Evolutionary conservation across 2,113 vertebrate genomes (phyloP).

Genomic region (Ceyx melanurus): DNA sequence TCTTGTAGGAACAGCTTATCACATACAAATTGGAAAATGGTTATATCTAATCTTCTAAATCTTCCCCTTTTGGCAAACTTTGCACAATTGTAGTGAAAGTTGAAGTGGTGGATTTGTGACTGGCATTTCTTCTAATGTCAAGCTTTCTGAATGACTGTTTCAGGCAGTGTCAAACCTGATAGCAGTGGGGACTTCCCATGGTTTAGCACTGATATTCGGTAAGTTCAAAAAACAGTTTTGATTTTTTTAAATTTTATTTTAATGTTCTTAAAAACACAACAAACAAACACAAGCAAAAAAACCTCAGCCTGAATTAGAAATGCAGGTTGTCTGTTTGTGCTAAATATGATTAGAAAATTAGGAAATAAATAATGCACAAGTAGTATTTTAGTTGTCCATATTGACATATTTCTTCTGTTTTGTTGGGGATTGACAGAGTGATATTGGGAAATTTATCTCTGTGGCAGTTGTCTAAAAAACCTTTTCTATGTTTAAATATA

Average conservation of each 20-base stretch:
- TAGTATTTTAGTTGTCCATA: not conserved
- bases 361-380: not conserved
- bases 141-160: slow-evolving; percentile 33
- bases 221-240: slow-evolving; percentile 65
- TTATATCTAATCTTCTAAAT: not conserved
- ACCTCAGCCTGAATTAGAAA: accelerated
- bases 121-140: not conserved
- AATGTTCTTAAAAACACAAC: not conserved
- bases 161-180: slow-evolving; percentile 94
- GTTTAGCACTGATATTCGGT: slow-evolving; percentile 95
- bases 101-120: not conserved
- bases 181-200: slow-evolving; percentile 97
- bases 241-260: not conserved
- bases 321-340: not conserved
- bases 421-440: not conserved
- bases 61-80: not conserved
- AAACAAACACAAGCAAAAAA: not conserved
- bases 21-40: not conserved
- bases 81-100: not conserved
- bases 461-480: not conserved
- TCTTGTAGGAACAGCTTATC: not conserved
- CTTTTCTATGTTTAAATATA: not conserved
- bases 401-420: not conserved
- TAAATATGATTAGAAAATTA: not conserved
- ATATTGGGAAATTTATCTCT: not conserved